Conservation (phyloP, 2,888 invertebrate species). For the Sinhomidia bicolor region DNA sequence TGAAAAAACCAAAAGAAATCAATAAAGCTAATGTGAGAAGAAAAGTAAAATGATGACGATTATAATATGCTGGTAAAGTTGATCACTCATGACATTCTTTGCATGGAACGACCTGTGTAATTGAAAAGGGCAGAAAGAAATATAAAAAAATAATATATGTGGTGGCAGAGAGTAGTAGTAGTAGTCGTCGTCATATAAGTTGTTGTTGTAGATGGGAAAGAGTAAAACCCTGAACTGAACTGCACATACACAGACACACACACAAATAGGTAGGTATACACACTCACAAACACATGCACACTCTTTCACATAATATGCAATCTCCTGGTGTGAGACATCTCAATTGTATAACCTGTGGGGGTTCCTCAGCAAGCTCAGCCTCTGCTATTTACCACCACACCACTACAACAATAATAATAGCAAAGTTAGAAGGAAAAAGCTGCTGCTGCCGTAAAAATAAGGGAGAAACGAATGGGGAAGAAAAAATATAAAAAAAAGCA, state of each 20-base stretch:
- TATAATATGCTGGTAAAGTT: background rate
- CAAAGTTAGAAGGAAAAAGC: background rate
- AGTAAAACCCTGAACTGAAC: conserved; percentile 56
- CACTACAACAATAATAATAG: background rate
- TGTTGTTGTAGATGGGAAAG: conserved; percentile 4
- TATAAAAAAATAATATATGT: background rate
- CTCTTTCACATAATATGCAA: conserved; percentile 67
- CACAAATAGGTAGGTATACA: background rate
- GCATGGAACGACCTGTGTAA: conserved; percentile 67
- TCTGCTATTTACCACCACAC: background rate
- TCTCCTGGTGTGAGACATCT: conserved; percentile 80
- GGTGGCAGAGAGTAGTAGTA: background rate
- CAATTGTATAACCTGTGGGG: conserved; percentile 80
- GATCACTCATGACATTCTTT: conserved; percentile 56
- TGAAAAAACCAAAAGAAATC: conserved; percentile 27
- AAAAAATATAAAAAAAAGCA: conserved; percentile 32
- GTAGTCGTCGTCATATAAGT: background rate
- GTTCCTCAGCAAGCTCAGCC: conserved; percentile 70
- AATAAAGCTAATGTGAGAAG: background rate
- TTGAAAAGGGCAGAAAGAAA: conserved; percentile 71
- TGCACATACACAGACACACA: background rate
- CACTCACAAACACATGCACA: conserved; percentile 4
- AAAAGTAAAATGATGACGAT: conserved; percentile 7
- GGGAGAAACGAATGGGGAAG: conserved; percentile 61
- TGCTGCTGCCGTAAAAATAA: conserved; percentile 25